Evolutionary conservation across 2,888 invertebrate genomes (phyloP), one percentile per base, ranked within the genome.

Genomic region (Bombyx huttoni): DNA sequence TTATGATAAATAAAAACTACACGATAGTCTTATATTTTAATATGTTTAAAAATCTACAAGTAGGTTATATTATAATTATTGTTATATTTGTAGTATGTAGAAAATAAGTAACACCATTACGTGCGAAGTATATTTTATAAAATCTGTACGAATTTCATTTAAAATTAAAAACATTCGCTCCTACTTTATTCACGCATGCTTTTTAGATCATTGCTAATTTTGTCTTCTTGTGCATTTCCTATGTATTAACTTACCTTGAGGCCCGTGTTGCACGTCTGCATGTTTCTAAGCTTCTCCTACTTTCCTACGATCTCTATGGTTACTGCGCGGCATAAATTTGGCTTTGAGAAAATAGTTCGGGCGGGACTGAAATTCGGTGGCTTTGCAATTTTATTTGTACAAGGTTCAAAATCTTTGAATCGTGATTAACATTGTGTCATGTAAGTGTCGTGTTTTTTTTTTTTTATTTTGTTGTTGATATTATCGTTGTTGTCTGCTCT

Each of bases 251-350:
- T 40, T 12, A 10, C 61, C 73, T 78, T 75, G 61, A 65, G 65
- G 64, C 68, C 69, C 67, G 61, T 63, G 64, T 75, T 68, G 88
- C 85, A 87, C 76, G 85, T 61, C 59, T 79, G 88, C 87, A 87
- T 87, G 87, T 72, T 80, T 76, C 80, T 79, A 75, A 83, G 86
- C 85, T 85, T 84, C 73, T 79, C 67, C 79, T 81, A 66, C 70
- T 78, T 79, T 84, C 83, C 85, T 87, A 88, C 88, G 88, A 88
- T 88, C 85, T 88, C 88, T 88, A 88, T 88, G 88, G 88, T 88
- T 88, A 88, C 88, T 87, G 88, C 86, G 88, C 83, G 88, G 88
- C 88, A 84, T 87, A 88, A 84, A 82, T 73, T 79, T 86, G 81
- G 88, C 88, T 87, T 87, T 76, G 61, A 78, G 66, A 60, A 73